Base-by-base conservation (phyloP, 37 sponge, comb jelly and placozoan species). In the Dysidea cf. avara region DNA sequence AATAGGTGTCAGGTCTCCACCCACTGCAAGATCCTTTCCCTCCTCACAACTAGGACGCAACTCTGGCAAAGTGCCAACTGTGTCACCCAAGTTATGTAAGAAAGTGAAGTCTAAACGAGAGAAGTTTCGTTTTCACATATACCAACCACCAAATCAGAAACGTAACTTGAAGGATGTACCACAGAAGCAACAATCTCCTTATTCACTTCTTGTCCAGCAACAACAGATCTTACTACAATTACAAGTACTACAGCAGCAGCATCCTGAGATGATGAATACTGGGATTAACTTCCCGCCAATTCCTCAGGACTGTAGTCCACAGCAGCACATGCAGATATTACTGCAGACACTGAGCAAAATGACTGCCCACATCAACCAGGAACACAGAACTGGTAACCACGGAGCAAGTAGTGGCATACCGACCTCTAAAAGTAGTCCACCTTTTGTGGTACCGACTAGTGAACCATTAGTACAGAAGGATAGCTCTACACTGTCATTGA, bases 221-320 rank as follows among this genome's bases (percentile, higher is more conserved):
- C 93, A 92, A 81, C 93, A 92, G 77, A 39, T 92, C 71, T 83
- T 83, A 58, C 87, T 92, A 1, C 93, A 92, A 54, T 74, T 92
- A 26, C 93, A 92, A 61, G 79, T 92, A 0, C 71, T 92, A 2
- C 87, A 87, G 59, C 88, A 92, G 66, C 92, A 91, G 61, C 80
- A 83, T 47, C 90, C 90, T 0, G 90, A 90, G 24, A 57, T 83
- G 40, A 25, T 83, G 38, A 82, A 79, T 47, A 61, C 47, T 5
- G 21, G 50, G 3, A 34, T 65, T 33, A 65, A 28, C 43, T 56
- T 71, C 36, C 53, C 71, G 0, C 56, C 53, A 22, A 71, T 71
- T 3, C 53, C 71, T 6, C n/a, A 20, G 9, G 43, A 38, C 30
- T 25, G 56, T 7, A 56, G 33, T 38, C 51, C 51, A 4, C 47